Base-by-base conservation (phyloP, 2,113 vertebrate genomes). In the Lophius piscatorius region DNA sequence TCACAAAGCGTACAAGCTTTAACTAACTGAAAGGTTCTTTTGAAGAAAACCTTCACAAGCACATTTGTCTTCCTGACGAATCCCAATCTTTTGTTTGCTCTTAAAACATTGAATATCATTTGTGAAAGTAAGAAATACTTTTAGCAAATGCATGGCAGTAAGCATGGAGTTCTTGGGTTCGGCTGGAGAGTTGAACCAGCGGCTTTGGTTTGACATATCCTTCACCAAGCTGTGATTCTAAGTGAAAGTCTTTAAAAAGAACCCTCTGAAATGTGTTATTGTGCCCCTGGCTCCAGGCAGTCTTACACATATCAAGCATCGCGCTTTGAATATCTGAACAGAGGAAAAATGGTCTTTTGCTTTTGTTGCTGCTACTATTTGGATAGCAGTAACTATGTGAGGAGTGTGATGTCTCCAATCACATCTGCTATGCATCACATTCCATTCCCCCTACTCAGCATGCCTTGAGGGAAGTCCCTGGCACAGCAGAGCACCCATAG, bases 401-500 rank as follows among this genome's bases (percentile, higher is more conserved):
- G 78, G 76, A 69, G 84, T 78, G 82, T 80, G 74, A 82, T 84
- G 82, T 69, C 81, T 76, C 81, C 80, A 70, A 75, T 90, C 88
- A 86, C 82, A 85, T 87, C 78, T 86, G 83, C 58, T 87, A 81
- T 86, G 79, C 85, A 85, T 90, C 87, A 87, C 81, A 78, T 84
- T 74, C 45, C 72, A 75, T 63, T 66, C 80, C 63, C 78, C 50
- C 63, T 22, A 5, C 76, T 70, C 69, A 47, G 22, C 39, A 28
- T 41, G 77, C 82, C 88, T 66, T 11, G 56, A 61, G 55, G 83
- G 44, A 35, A 51, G 77, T 80, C 72, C 57, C 69, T 74, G 82
- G 84, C 78, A 70, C 68, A 24, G 69, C 33, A 6, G 59, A 60
- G 74, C 75, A 85, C 69, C 81, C 83, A 87, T 81, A 81, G 80